Evolutionary conservation across 1,140 invertebrate genomes (phyloP), one percentile per base, ranked within the genome.

Genomic region (Zaprionus ornatus): DNA sequence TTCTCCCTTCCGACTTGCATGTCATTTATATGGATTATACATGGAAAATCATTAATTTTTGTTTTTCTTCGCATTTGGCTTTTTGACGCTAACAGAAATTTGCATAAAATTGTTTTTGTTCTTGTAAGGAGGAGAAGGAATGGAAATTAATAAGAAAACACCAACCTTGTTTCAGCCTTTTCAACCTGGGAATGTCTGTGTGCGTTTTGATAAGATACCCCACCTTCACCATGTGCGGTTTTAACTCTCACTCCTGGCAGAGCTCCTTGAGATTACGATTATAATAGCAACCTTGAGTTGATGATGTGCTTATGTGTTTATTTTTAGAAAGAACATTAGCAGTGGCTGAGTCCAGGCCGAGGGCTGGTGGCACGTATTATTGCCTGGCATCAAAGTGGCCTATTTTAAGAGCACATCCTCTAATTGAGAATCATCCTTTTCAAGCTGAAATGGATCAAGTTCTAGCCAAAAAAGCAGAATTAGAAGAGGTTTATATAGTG

Each of bases 11-110:
- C 27, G 45, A 45, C 64, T 60, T 60, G 55, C 75, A 82, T 63
- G 71, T 78, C 71, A 88, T 88, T 88, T 88, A 72, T 88, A 90
- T 90, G 75, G 84, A 90, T 88, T 88, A 90, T 76, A 90, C 72
- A 88, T 76, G 81, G 45, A 48, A 60, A 84, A 90, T 88, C 81
- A 90, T 88, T 88, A 88, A 90, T 88, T 85, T 79, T 88, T 88
- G 84, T 87, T 88, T 81, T 84, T 90, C 80, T 76, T 81, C 55
- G 68, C 71, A 61, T 88, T 87, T 79, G 59, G 62, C 84, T 84
- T 84, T 72, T 52, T 71, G 69, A 63, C 74, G 79, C 72, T 70
- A 35, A 42, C 37, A 45, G 60, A 75, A 82, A 88, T 90, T 85
- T 90, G 63, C 85, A 88, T 88, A 90, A 82, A 73, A 74, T 70